phyloP scores from a whole-genome alignment of 2,113 vertebrate genomes.

The Hippotragus niger region DNA sequence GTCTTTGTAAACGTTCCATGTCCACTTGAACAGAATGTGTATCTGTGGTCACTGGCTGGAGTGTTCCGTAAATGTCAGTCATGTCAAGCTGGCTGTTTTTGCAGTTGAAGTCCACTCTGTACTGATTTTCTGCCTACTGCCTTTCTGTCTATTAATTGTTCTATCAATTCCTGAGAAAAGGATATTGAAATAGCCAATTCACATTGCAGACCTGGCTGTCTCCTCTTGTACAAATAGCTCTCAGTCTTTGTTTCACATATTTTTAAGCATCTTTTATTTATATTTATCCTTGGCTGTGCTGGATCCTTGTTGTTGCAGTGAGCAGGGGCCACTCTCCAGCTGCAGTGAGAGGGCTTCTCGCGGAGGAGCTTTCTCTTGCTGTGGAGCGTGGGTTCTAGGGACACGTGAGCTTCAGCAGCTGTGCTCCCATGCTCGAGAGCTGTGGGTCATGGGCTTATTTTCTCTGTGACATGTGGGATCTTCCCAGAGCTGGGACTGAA shows the following conservation, averaged over 20 bases:
- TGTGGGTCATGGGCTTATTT: neutral
- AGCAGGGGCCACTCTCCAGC: neutral
- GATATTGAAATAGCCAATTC: neutral
- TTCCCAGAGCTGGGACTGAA: neutral
- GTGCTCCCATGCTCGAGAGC: neutral
- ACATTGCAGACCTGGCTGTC: rapidly evolving
- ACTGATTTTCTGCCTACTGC: neutral
- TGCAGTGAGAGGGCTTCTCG: neutral
- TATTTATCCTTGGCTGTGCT: neutral
- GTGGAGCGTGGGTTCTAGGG: neutral
- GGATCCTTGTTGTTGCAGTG: neutral
- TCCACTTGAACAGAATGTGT: neutral
- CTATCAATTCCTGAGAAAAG: neutral
- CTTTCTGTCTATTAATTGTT: neutral
- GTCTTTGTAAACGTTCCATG: neutral
- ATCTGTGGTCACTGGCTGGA: neutral
- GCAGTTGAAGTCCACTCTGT: neutral
- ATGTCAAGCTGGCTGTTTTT: neutral
- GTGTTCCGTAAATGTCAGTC: neutral
- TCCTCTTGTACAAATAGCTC: neutral
- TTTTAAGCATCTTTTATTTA: neutral
- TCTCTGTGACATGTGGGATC: neutral
- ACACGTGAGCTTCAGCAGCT: rapidly evolving
- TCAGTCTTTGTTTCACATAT: neutral
- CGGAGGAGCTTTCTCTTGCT: neutral